Evolutionary conservation across 2,797 vertebrate genomes (phyloP).

Genomic region (Calcarius lapponicus): DNA sequence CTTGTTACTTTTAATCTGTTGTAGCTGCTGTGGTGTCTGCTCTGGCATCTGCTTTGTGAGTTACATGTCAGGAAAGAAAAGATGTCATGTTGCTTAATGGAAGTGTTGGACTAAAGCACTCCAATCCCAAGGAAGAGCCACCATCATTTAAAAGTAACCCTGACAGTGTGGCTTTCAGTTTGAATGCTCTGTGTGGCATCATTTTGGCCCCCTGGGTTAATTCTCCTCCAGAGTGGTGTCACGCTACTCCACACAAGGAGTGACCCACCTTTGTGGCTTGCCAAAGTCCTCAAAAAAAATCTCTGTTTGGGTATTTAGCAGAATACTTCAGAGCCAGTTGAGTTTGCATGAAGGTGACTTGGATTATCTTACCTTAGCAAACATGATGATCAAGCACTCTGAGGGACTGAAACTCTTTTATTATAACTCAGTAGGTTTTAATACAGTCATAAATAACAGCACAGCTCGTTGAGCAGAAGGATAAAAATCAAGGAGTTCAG

Average conservation of each 20-base stretch:
- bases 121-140: not conserved
- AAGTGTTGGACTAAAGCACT: not conserved
- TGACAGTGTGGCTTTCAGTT: not conserved
- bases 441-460: slow-evolving; percentile 58
- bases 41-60: not conserved
- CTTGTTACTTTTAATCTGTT: not conserved
- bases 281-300: not conserved
- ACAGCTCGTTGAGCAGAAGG: slow-evolving; percentile 55
- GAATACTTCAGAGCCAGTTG: not conserved
- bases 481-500: slow-evolving; percentile 37
- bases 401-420: slow-evolving; percentile 52
- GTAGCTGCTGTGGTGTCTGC: not conserved
- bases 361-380: slow-evolving; percentile 49
- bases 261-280: not conserved
- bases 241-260: not conserved
- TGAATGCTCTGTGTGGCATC: not conserved
- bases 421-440: slow-evolving; percentile 49
- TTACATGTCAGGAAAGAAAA: not conserved
- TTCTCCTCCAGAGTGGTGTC: not conserved
- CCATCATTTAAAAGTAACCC: not conserved
- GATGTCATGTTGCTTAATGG: not conserved
- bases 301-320: slow-evolving; percentile 20
- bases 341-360: slow-evolving; percentile 76
- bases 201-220: not conserved
- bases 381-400: slow-evolving; percentile 37